Percentiles rank a stretch among this genome's conserved stretches.
phyloP scores from a whole-genome alignment of 2,888 invertebrate genomes.

The Celastrina argiolus region DNA sequence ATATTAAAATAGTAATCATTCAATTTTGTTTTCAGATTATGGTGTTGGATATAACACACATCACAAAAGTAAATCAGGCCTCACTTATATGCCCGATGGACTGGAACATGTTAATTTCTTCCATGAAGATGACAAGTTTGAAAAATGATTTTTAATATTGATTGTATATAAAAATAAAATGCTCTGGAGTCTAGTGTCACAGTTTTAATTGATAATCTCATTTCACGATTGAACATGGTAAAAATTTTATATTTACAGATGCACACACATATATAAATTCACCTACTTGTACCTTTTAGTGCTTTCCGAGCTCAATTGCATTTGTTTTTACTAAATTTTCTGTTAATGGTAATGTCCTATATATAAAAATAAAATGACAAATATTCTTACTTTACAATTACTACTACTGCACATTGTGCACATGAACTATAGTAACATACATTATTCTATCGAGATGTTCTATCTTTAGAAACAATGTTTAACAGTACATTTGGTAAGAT shows the following conservation, averaged over 20 bases:
- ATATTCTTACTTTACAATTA: slow-evolving; percentile 65
- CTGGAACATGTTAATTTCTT: slow-evolving; percentile 81
- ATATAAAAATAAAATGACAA: slow-evolving; percentile 71
- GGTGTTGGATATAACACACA: slow-evolving; percentile 79
- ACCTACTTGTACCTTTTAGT: slow-evolving; percentile 69
- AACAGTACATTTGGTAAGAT: slow-evolving; percentile 1
- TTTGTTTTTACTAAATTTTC: slow-evolving; percentile 18
- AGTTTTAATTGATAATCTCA: slow-evolving; percentile 74
- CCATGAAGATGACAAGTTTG: slow-evolving; percentile 31
- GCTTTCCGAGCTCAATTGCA: slow-evolving; percentile 35
- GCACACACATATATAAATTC: slow-evolving; percentile 62
- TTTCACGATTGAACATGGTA: slow-evolving; percentile 72
- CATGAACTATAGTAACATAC: slow-evolving; percentile 36
- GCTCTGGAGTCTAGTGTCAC: slow-evolving; percentile 52
- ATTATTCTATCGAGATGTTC: slow-evolving; percentile 8
- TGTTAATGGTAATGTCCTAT: slow-evolving; percentile 43
- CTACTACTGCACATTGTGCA: slow-evolving; percentile 66
- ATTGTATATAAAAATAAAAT: slow-evolving; percentile 27
- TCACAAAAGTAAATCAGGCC: slow-evolving; percentile 75
- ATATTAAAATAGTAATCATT: neutral
- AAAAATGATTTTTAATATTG: slow-evolving; percentile 27
- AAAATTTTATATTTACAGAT: slow-evolving; percentile 74
- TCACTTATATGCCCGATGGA: slow-evolving; percentile 83
- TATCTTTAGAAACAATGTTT: slow-evolving; percentile 2
- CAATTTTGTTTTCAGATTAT: slow-evolving; percentile 73